Conservation (phyloP, 2,888 invertebrate species). For the Pteria penguin region DNA sequence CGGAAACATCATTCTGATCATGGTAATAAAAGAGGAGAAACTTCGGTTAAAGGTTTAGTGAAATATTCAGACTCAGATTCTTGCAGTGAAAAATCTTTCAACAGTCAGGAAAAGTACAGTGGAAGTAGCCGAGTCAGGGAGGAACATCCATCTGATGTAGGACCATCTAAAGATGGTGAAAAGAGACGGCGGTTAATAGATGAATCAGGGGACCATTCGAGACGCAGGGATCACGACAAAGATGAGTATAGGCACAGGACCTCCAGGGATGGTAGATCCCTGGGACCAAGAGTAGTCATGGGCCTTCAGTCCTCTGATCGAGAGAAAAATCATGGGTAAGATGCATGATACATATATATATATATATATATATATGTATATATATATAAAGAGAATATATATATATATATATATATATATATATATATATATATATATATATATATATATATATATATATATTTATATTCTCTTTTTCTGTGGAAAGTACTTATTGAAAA, state of each 20-base stretch:
- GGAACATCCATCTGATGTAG: neutral
- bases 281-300: neutral
- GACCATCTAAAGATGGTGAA: neutral
- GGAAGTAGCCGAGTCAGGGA: neutral
- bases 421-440: too few species aligned
- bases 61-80: conserved; percentile 8
- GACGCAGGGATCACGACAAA: neutral
- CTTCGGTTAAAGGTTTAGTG: neutral
- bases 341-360: too few species aligned
- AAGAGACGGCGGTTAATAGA: neutral
- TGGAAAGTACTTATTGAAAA: too few species aligned
- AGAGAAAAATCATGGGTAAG: neutral
- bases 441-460: too few species aligned
- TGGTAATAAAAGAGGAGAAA: neutral
- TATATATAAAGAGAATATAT: too few species aligned
- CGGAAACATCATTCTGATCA: neutral
- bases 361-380: too few species aligned
- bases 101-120: neutral
- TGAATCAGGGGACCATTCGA: neutral
- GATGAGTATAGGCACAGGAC: neutral
- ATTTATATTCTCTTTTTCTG: too few species aligned
- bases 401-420: too few species aligned
- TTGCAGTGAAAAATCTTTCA: conserved; percentile 8
- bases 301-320: neutral
- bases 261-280: neutral